Base-by-base conservation (phyloP, 2,888 invertebrate species). In the Drosophila paranaensis region DNA sequence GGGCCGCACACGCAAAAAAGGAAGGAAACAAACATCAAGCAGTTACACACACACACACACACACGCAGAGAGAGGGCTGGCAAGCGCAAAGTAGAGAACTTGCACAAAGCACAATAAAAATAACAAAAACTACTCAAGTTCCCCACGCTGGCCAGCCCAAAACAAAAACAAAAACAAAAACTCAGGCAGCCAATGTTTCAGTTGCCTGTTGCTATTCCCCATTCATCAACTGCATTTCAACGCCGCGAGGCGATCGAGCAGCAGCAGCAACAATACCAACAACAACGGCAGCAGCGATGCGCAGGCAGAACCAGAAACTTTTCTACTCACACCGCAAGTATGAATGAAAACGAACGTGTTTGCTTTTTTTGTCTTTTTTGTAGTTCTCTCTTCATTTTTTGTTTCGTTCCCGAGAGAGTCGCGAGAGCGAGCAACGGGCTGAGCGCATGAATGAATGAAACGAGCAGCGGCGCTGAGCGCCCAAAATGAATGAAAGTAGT, bases 301-400 rank as follows among this genome's bases (percentile, higher is more conserved):
- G 50, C 70, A 77, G 83, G 46, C 70, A 79, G 87, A 84, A 79
- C 82, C 82, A 84, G 74, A 82, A 84, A 89, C 67, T 78, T 85
- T 75, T 77, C 73, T 88, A 73, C 86, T 86, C 79, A 71, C 58
- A 53, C 46, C 72, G 77, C 68, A 78, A 86, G 88, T 78, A 90
- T 90, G 90, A 90, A 88, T 88, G 87, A 88, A 88, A 88, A 84
- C 87, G 87, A 88, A 88, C 88, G 87, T 90, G 87, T 88, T 87
- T 85, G 66, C 65, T 74, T 64, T 48, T 62, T 73, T 43, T 43
- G 20, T 33, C 11, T 20, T 43, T 64, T 48, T 56, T 55, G 48
- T 62, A 37, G 39, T 55, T 43, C 60, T 61, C 45, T 61, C 48
- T 50, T 48, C 48, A 1, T 48, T 50, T 48, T 74, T 61, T 20